Base-by-base conservation (phyloP, 2,113 vertebrate genomes). In the Hyaena hyaena region DNA sequence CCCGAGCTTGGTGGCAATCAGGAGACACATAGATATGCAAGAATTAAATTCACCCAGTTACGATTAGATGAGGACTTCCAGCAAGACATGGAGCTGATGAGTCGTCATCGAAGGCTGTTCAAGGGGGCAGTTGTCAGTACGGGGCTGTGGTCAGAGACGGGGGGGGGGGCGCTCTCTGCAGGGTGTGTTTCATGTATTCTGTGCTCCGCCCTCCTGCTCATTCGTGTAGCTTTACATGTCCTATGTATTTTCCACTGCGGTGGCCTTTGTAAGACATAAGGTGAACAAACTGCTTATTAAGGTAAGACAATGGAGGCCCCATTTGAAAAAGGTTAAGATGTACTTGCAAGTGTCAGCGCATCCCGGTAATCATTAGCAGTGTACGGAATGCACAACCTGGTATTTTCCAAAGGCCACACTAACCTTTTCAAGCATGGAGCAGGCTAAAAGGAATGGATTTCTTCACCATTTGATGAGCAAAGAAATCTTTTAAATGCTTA, bases 371-470 rank as follows among this genome's bases (percentile, higher is more conserved):
- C 98, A 99, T 99, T 99, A 99, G 98, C 97, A 97, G 96, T 97
- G 31, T 97, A 98, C 9, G 90, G 97, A 98, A 98, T 97, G 98
- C 98, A 98, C 98, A 97, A 97, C 10, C 68, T 99, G 99, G 98
- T 99, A 99, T 99, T 99, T 99, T 98, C 97, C 99, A 98, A 99
- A 99, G 99, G 99, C 99, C 99, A 99, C 98, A 96, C 98, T 99
- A 99, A 99, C 99, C 99, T 99, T 99, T 99, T 99, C 98, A 98
- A 99, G 98, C 98, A 98, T 98, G 98, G 98, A 97, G 84, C 96
- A 96, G 96, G 96, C 98, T 98, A 99, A 99, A 98, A 98, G 97
- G 98, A 98, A 98, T 98, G 96, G 97, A 98, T 98, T 98, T 98
- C 98, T 97, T 98, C 95, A 96, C 95, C 96, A 97, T 95, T 98